Evolutionary conservation across 2,113 vertebrate genomes (phyloP), one percentile per base, ranked within the genome.

Genomic region (Chionis minor): DNA sequence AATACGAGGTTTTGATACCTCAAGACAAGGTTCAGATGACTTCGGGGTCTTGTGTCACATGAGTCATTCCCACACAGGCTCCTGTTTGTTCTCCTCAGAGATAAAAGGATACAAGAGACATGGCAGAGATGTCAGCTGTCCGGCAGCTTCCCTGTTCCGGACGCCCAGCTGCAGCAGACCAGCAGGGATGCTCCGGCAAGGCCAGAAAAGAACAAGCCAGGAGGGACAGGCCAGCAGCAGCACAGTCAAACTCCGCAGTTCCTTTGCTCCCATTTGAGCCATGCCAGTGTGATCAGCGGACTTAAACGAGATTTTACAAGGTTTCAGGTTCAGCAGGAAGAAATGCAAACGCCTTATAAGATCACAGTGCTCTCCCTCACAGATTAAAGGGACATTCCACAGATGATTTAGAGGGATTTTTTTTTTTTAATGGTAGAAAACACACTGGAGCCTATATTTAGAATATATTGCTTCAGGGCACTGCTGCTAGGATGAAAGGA

Each of bases 241-340:
- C 1, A 5, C 3, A 8, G 21, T 28, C 32, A 27, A 45, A 38
- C 61, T 45, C 45, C 2, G 0, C 17, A 2, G 1, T 40, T 59
- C 55, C 40, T 44, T n/a, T 42, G 22, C 58, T 30, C n/a, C 47
- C 17, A 65, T 51, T 51, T 12, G 12, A 51, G 49, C 49, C 23
- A 12, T 23, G 49, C 49, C 49, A 51, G 49, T 24, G 49, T 51
- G 49, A 51, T 24, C 49, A 51, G 35, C 45, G 33, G 65, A 54
- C 12, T 79, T n/a, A 18, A 47, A 35, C 0, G 0, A 59, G 69
- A 77, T 52, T 59, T 85, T 32, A 67, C 49, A 44, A 38, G 54
- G 49, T 28, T 66, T 70, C 77, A 35, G 21, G 40, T 81, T 83
- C 69, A 71, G 45, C 69, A 84, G 40, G 44, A 86, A 71, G 56